Evolutionary conservation across 1,140 invertebrate genomes (phyloP).

Genomic region (Drosophila ironensis): DNA sequence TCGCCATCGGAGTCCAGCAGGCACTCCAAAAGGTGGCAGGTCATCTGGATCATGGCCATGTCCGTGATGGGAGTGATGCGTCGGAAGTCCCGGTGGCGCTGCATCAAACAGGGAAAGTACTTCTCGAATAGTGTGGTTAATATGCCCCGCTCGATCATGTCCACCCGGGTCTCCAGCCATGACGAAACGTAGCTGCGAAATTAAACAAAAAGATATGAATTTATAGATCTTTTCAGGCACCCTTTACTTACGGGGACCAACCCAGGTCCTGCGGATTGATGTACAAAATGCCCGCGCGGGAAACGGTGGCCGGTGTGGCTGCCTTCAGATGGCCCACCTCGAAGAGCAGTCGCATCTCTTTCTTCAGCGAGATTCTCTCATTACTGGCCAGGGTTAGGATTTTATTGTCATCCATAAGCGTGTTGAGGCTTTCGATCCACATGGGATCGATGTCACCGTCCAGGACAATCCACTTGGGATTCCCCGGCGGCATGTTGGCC

Average conservation of each 20-base stretch:
- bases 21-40: slow-evolving; percentile 94
- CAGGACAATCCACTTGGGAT: slow-evolving; percentile 97
- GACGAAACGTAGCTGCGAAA: slow-evolving; percentile 89
- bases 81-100: slow-evolving; percentile 92
- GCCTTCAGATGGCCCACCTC: slow-evolving; percentile 96
- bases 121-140: slow-evolving; percentile 96
- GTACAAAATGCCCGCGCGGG: slow-evolving; percentile 94
- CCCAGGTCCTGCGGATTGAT: slow-evolving; percentile 97
- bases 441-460: slow-evolving; percentile 98
- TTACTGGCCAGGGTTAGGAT: slow-evolving; percentile 96
- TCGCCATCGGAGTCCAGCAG: slow-evolving; percentile 85
- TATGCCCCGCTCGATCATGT: slow-evolving; percentile 89
- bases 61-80: slow-evolving; percentile 96
- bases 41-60: slow-evolving; percentile 94
- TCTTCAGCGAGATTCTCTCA: slow-evolving; percentile 95
- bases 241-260: slow-evolving; percentile 96
- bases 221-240: no score
- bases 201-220: not conserved
- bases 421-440: slow-evolving; percentile 98
- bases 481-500: slow-evolving; percentile 88
- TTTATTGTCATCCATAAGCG: slow-evolving; percentile 93
- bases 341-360: slow-evolving; percentile 95
- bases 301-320: slow-evolving; percentile 97
- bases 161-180: slow-evolving; percentile 93
- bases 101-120: slow-evolving; percentile 94